phyloP scores from a whole-genome alignment of 2,113 vertebrate species.

The Chaetops frenatus region DNA sequence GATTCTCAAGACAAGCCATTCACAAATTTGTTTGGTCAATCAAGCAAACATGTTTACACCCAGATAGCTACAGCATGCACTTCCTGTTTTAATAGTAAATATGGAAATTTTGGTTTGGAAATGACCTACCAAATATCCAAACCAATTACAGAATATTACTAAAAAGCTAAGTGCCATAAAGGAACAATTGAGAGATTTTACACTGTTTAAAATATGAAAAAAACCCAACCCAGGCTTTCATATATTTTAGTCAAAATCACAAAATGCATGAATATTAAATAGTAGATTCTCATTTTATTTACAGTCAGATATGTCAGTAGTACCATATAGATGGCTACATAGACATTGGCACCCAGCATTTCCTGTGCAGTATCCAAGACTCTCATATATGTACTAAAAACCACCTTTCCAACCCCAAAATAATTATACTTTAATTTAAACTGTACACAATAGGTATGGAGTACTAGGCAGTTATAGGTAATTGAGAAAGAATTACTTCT shows the following conservation, averaged over 20 bases:
- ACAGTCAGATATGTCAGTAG: background rate
- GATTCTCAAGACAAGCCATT: background rate
- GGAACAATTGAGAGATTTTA: background rate
- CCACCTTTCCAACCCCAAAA: background rate
- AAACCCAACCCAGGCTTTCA: fast-evolving
- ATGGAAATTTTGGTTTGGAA: background rate
- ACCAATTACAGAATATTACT: background rate
- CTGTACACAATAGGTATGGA: background rate
- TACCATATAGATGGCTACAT: background rate
- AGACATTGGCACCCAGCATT: background rate
- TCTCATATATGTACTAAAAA: background rate
- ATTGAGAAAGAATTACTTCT: background rate
- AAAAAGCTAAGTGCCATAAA: fast-evolving
- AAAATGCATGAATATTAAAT: background rate
- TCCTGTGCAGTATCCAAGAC: background rate
- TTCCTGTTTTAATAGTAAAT: background rate
- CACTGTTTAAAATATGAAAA: background rate
- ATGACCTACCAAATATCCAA: background rate
- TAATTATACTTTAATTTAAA: background rate
- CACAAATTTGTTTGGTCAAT: background rate
- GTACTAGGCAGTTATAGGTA: background rate
- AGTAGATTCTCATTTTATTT: background rate
- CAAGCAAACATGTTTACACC: background rate
- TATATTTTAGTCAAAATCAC: background rate
- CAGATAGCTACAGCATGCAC: background rate